Evolutionary conservation across 35 echinoderm and acorn worm genomes (phyloP).

Genomic region (Ophioderma brevispina): DNA sequence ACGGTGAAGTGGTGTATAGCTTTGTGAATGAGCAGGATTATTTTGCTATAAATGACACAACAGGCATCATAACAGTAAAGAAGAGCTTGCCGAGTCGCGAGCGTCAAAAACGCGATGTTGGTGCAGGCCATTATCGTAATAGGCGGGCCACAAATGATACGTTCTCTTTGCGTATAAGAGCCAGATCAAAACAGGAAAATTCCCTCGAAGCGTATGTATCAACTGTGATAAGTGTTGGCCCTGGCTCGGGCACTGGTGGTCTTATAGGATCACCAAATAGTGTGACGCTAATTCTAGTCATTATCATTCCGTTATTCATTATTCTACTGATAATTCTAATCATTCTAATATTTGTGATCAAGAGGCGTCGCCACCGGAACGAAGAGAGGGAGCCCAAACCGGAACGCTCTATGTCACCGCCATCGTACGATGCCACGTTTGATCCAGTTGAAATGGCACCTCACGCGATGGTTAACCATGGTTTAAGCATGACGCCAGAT

Average conservation of each 20-base stretch:
- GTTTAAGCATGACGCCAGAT: slow-evolving; percentile 42
- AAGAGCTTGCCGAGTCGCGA: slow-evolving; percentile 18
- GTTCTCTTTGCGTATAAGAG: slow-evolving; percentile 61
- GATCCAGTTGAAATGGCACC: slow-evolving; percentile 88
- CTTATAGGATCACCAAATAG: not conserved
- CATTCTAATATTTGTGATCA: slow-evolving; percentile 40
- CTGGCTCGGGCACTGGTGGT: not conserved
- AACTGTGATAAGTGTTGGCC: slow-evolving; percentile 29
- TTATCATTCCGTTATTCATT: slow-evolving; percentile 34
- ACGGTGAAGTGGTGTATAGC: slow-evolving; percentile 70
- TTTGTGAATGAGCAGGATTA: slow-evolving; percentile 33
- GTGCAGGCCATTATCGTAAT: not conserved
- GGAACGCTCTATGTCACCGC: slow-evolving; percentile 73
- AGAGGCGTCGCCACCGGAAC: not conserved
- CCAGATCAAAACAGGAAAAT: slow-evolving; percentile 56
- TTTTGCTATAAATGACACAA: slow-evolving; percentile 71
- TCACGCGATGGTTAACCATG: slow-evolving; percentile 62
- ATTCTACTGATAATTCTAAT: slow-evolving; percentile 56
- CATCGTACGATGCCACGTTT: slow-evolving; percentile 77
- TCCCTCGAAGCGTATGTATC: slow-evolving; percentile 38
- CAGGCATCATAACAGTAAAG: slow-evolving; percentile 75
- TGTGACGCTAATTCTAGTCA: slow-evolving; percentile 1
- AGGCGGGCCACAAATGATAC: slow-evolving; percentile 1
- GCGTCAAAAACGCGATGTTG: not conserved
- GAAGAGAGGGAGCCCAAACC: slow-evolving; percentile 33